Evolutionary conservation across 2,797 vertebrate species (phyloP).

Genomic region (Caiman crocodilus): DNA sequence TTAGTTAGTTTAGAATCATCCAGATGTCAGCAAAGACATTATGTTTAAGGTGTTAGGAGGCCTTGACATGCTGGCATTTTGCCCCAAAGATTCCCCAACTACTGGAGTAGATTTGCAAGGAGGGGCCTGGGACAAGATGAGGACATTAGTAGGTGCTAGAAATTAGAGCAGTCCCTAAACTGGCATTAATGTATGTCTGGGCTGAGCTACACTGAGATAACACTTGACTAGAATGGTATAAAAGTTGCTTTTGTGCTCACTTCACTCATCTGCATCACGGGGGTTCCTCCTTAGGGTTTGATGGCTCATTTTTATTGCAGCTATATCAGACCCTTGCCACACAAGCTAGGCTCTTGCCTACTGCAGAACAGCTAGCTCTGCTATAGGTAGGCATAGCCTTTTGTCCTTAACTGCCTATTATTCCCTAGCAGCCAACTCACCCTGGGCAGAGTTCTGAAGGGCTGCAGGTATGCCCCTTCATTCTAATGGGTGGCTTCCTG

Average conservation of each 20-base stretch:
- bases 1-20: not conserved
- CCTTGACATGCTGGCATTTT: not conserved
- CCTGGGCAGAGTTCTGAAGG: too few relatives aligned
- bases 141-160: not conserved
- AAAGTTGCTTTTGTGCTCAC: not conserved
- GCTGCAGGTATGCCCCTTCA: too few relatives aligned
- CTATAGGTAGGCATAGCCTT: too few relatives aligned
- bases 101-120: not conserved
- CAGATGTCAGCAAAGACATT: not conserved
- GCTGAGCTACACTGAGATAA: not conserved
- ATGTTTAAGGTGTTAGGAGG: not conserved
- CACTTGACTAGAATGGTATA: not conserved
- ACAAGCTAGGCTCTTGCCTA: too few relatives aligned
- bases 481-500: too few relatives aligned
- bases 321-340: not conserved
- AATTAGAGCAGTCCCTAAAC: not conserved
- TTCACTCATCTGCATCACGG: accelerated
- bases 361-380: too few relatives aligned
- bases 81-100: not conserved
- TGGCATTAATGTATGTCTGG: not conserved
- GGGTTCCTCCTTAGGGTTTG: too few relatives aligned
- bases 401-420: too few relatives aligned
- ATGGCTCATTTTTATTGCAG: too few relatives aligned
- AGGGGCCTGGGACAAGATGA: too few relatives aligned
- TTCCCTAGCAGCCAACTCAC: too few relatives aligned